Evolutionary conservation across 2,888 invertebrate genomes (phyloP).

Genomic region (Polydrusus pterygomalis): DNA sequence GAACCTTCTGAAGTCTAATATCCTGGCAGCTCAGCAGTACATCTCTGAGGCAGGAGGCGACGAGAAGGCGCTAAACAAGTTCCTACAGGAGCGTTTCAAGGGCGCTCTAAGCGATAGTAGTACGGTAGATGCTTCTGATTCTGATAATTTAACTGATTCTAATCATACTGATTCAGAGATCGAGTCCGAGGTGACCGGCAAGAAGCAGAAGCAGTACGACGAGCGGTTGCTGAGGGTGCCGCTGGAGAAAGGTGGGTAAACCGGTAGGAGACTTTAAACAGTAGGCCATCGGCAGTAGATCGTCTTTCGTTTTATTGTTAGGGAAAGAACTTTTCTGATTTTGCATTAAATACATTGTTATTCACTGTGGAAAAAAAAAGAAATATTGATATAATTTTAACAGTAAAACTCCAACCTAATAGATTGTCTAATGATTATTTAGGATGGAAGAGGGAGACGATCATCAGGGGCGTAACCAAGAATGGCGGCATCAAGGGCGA

Average conservation of each 20-base stretch:
- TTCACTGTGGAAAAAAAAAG: no score
- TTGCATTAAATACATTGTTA: no score
- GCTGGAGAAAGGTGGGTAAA: slow-evolving; percentile 73
- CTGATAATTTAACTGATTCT: slow-evolving; percentile 77
- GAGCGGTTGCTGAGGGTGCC: slow-evolving; percentile 79
- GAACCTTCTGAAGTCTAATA: slow-evolving; percentile 75
- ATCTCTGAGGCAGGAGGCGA: slow-evolving; percentile 71
- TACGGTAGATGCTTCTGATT: slow-evolving; percentile 77
- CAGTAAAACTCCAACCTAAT: no score
- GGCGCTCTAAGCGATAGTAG: slow-evolving; percentile 75
- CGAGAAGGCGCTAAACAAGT: slow-evolving; percentile 72
- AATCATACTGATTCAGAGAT: slow-evolving; percentile 77
- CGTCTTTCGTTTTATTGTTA: no score
- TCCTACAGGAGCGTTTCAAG: slow-evolving; percentile 75
- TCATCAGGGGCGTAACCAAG: slow-evolving; percentile 90
- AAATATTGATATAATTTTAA: no score
- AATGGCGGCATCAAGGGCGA: slow-evolving; percentile 94
- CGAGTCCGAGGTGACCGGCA: slow-evolving; percentile 68
- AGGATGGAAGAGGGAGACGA: slow-evolving; percentile 96
- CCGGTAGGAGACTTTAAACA: background rate
- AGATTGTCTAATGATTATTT: slow-evolving; percentile 7
- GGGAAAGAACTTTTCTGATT: no score
- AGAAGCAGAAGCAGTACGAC: slow-evolving; percentile 74
- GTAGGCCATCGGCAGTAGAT: no score
- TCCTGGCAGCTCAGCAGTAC: slow-evolving; percentile 81